Conservation (phyloP, 1,140 invertebrate species). For the Coptotermes formosanus region DNA sequence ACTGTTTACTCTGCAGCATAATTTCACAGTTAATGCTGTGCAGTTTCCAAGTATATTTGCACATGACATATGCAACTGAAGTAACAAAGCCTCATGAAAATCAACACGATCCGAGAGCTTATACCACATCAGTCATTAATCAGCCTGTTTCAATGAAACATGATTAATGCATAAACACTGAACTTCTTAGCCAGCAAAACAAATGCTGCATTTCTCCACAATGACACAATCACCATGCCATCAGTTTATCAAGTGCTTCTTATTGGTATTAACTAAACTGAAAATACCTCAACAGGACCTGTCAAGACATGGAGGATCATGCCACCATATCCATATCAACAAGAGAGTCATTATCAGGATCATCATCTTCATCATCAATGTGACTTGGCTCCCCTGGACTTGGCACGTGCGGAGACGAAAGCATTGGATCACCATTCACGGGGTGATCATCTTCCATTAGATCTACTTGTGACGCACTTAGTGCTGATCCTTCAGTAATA, state of each 20-base stretch:
- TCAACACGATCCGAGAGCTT: background rate
- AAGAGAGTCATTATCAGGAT: constrained; percentile 24
- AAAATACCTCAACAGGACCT: background rate
- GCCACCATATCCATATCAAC: constrained; percentile 34
- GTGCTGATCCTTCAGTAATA: constrained; percentile 51
- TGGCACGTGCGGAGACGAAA: constrained; percentile 56
- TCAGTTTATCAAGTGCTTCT: background rate
- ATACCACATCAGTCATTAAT: background rate
- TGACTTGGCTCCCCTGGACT: constrained; percentile 32
- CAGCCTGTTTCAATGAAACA: background rate
- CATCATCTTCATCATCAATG: constrained; percentile 13
- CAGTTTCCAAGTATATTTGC: background rate
- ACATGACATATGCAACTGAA: background rate
- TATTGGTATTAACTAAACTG: background rate
- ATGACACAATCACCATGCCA: background rate
- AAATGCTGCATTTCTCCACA: background rate
- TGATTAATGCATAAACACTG: background rate
- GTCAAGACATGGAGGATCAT: constrained; percentile 18
- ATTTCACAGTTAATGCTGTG: no score
- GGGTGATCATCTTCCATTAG: constrained; percentile 80
- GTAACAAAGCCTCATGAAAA: background rate
- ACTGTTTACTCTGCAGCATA: no score
- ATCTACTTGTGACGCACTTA: constrained; percentile 71
- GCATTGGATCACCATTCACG: constrained; percentile 67
- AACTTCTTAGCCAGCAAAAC: background rate